phyloP scores from a whole-genome alignment of 2,888 invertebrate species.

The Psylliodes chrysocephalus region DNA sequence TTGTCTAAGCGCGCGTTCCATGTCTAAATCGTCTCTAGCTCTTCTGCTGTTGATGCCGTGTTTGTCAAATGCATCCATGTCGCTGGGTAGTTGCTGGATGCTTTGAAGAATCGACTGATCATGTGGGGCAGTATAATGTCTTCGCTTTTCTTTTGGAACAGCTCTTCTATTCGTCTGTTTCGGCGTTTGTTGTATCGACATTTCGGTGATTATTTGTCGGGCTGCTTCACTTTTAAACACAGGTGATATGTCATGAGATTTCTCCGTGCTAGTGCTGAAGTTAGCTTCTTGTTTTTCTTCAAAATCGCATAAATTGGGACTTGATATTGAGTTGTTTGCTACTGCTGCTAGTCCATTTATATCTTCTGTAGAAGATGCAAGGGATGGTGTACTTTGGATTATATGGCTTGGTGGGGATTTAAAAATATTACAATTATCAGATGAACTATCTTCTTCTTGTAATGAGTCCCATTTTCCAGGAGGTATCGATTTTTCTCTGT shows the following conservation, averaged over 20 bases:
- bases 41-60: constrained; percentile 64
- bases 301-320: constrained; percentile 54
- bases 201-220: constrained; percentile 85
- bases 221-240: constrained; percentile 90
- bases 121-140: constrained; percentile 89
- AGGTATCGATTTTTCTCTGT: constrained; percentile 74
- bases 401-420: constrained; percentile 52
- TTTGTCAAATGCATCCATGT: constrained; percentile 56
- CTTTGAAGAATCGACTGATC: constrained; percentile 62
- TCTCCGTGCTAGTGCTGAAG: constrained; percentile 52
- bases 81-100: constrained; percentile 57
- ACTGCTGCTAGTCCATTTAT: constrained; percentile 27
- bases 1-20: constrained; percentile 84
- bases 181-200: constrained; percentile 65
- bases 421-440: constrained; percentile 56
- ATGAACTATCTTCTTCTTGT: constrained; percentile 62
- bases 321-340: constrained; percentile 50
- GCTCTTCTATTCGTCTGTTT: constrained; percentile 68
- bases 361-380: constrained; percentile 44
- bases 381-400: constrained; percentile 29
- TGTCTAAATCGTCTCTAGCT: constrained; percentile 85
- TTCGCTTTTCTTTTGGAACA: constrained; percentile 83
- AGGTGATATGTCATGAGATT: constrained; percentile 75
- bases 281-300: constrained; percentile 46
- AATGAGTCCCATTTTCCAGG: constrained; percentile 61